phyloP scores from a whole-genome alignment of 1,140 invertebrate species.

The Rhopalosiphum maidis region DNA sequence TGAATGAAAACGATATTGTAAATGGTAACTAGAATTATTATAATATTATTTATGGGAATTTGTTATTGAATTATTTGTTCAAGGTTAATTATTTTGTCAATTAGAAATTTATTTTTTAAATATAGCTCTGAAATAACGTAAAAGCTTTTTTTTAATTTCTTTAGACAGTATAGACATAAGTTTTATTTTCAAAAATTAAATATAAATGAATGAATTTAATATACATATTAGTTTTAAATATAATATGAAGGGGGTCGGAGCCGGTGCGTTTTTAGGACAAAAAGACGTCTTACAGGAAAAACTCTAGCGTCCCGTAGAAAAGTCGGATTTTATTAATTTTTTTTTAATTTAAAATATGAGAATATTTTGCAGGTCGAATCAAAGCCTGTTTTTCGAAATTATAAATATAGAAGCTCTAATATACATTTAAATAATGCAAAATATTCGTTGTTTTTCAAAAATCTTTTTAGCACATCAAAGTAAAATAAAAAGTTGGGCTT shows the following conservation, averaged over 20 bases:
- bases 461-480: too few species aligned
- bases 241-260: background rate
- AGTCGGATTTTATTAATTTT: too few species aligned
- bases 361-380: too few species aligned
- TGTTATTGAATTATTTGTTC: background rate
- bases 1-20: background rate
- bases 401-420: too few species aligned
- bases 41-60: background rate
- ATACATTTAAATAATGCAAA: too few species aligned
- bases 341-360: too few species aligned
- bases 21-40: background rate
- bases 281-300: too few species aligned
- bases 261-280: too few species aligned
- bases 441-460: too few species aligned
- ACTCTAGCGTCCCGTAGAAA: too few species aligned
- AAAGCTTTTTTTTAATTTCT: background rate
- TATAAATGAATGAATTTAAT: background rate
- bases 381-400: too few species aligned
- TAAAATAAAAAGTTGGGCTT: too few species aligned
- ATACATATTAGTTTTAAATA: background rate
- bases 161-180: background rate
- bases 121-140: background rate
- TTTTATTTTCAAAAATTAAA: background rate
- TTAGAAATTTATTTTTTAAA: background rate
- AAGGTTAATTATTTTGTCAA: background rate